Base-by-base conservation (phyloP, 2,888 invertebrate genomes). In the Balanococcus diminutus region DNA sequence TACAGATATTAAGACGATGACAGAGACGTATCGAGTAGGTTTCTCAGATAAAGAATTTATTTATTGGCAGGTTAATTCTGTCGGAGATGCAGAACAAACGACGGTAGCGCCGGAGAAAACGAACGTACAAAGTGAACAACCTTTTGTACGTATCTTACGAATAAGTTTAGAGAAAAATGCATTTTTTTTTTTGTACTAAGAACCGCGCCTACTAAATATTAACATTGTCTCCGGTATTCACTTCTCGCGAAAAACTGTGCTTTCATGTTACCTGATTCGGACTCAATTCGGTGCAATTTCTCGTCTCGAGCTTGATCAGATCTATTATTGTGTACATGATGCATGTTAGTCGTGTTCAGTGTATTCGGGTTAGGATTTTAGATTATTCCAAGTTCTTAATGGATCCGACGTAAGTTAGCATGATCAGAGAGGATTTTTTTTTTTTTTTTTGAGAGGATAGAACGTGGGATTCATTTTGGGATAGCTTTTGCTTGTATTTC, bases 1-100 rank as follows among this genome's bases (percentile, higher is more conserved):
- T 22, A 25, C 11, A n/a, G n/a, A n/a, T n/a, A n/a, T n/a, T n/a
- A n/a, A n/a, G n/a, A 61, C 67, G 9, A 31, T 16, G 25, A 16
- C 25, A 67, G 67, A 9, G 67, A 28, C 36, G 46, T 46, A n/a
- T 19, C 31, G 28, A 19, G 51, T 82, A 82, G 82, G 51, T 82
- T 82, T 82, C 28, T 75, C 11, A 82, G 82, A 16, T 36, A 79
- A 84, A 84, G 72, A 75, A 72, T 72, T 84, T 51, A 42, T 84
- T 75, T 84, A 84, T 84, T 84, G 75, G n/a, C 84, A 84, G 84
- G 84, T 84, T 39, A 84, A 84, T 75, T 67, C 84, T 72, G 39
- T 72, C 72, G 84, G 84, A 46, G 84, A 84, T 28, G 42, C 75
- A 28, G 75, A 84, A 84, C 75, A 75, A 84, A 32, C 67, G 31